Base-by-base conservation (phyloP, 1,140 invertebrate genomes). In the Aleiodes sp. region DNA sequence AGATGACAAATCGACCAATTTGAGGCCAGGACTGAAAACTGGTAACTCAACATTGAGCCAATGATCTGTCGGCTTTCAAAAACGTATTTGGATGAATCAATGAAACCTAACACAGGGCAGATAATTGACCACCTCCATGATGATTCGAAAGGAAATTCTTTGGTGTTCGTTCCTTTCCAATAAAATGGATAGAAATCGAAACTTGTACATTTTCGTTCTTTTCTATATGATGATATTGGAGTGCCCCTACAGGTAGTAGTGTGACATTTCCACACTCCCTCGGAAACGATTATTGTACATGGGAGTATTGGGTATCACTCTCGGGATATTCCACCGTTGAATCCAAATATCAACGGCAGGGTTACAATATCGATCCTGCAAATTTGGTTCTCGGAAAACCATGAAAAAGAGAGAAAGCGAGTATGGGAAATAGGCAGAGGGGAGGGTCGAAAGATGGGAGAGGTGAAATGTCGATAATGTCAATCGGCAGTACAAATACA, bases 401-500 rank as follows among this genome's bases (percentile, higher is more conserved):
- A 41, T 63, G 63, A 66, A 33, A 63, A 66, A 10, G 43, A 41
- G 57, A 62, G 39, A 62, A 21, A 46, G 52, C 21, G 56, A 59
- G 46, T 41, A 7, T 46, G 14, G 52, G 26, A 26, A 29, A 26
- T 7, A 9, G 12, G 3, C 14, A 35, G 60, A 41, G n/a, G n/a
- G n/a, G n/a, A n/a, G n/a, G n/a, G n/a, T n/a, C n/a, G n/a, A 41
- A 35, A 64, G 28, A 33, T 60, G 33, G 29, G 52, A 39, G 39
- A 62, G 26, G 65, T 57, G 33, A 64, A 43, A 52, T 63, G 67
- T 65, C 69, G 41, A 60, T 70, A 64, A 70, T 70, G 39, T 37
- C 68, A 65, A 65, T 70, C 61, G 68, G 56, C 52, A 65, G 52
- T 62, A 65, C 62, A 65, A 70, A 70, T 65, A 64, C 68, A 56